Base-by-base conservation (phyloP, 1,140 invertebrate species). In the Cryptotermes secundus region DNA sequence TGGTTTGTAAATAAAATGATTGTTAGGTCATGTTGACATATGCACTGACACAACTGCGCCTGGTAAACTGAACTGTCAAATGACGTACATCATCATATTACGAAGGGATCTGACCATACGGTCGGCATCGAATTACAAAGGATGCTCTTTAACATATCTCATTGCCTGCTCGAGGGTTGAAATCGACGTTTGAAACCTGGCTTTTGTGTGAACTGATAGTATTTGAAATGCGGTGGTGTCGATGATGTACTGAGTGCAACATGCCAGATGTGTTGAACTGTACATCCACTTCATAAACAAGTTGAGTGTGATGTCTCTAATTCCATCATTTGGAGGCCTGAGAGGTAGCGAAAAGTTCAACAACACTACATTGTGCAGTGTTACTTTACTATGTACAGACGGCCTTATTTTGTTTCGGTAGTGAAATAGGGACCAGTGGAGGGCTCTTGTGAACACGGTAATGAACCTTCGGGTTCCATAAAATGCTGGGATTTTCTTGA, bases 101-200 rank as follows among this genome's bases (percentile, higher is more conserved):
- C 59, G n/a, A n/a, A 72, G 3, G 26, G 59, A 26, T 72, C 59
- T 31, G 14, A 31, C 59, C 59, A 72, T 72, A 72, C 59, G n/a
- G 9, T 31, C 59, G 14, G 59, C 2, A 72, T 72, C 59, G 31
- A n/a, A 26, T 72, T n/a, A 72, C 59, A 72, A 72, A 16, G n/a
- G 59, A n/a, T 72, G 4, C 59, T 72, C 59, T 72, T 72, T 31
- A 72, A 72, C n/a, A 31, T 31, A 31, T 72, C 26, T 72, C 59
- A 72, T 72, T 72, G 59, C 59, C 59, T 72, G 31, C 59, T 72
- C 59, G 59, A 72, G 59, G 53, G 26, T 72, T 72, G 26, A 72
- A 72, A 72, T 72, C 59, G 59, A 31, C 26, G 59, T 72, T 72
- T 72, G 59, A 72, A 72, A 72, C n/a, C 59, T 31, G 59, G 59